Conservation (phyloP, 2,797 vertebrate genomes). For the Pipistrellus pygmaeus region DNA sequence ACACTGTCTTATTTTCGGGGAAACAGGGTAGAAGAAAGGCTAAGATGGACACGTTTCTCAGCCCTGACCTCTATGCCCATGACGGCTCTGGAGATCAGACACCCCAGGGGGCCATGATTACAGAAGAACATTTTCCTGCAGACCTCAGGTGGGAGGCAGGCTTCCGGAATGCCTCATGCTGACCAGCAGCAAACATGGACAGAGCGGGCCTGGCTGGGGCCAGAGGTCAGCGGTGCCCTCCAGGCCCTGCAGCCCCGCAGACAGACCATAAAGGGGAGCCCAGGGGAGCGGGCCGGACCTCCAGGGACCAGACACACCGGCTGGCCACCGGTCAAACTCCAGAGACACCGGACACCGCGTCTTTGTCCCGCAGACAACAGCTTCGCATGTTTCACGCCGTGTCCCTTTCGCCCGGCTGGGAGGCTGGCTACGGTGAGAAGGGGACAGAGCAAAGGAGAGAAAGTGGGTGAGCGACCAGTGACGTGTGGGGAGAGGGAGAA, state of each 20-base stretch:
- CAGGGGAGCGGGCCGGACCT: not conserved
- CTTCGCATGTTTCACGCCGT: not conserved
- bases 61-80: not conserved
- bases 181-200: not conserved
- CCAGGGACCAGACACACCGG: not conserved
- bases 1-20: too few species aligned
- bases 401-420: not conserved
- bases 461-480: not conserved
- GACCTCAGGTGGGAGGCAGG: not conserved
- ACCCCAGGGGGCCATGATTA: not conserved
- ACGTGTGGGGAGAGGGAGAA: not conserved
- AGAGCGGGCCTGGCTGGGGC: not conserved
- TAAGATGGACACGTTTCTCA: not conserved
- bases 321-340: not conserved
- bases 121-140: not conserved
- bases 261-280: not conserved
- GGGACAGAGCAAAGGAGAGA: not conserved
- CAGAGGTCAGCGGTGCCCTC: not conserved
- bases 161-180: not conserved
- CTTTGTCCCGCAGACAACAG: slow-evolving; percentile 19
- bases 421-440: not conserved
- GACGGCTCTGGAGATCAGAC: not conserved
- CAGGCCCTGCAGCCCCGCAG: not conserved
- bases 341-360: not conserved
- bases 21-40: too few species aligned